phyloP scores from a whole-genome alignment of 2,888 invertebrate species.

The Holacanthella duospinosa region DNA sequence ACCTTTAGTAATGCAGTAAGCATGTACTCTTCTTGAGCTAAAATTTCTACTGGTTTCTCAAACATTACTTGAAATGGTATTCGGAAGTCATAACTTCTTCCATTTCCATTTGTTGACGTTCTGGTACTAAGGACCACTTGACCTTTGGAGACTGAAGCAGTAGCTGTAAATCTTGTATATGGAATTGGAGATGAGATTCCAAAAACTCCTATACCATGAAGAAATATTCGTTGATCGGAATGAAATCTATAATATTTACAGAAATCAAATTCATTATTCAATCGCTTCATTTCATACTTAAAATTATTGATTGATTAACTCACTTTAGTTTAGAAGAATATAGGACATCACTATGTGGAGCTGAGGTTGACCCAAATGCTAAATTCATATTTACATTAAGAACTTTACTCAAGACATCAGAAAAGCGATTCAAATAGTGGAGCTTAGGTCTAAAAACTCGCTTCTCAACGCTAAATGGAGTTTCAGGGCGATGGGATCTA shows the following conservation, averaged over 20 bases:
- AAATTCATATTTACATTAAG: slow-evolving; percentile 12
- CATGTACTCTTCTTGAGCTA: slow-evolving; percentile 66
- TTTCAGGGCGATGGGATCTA: slow-evolving; percentile 30
- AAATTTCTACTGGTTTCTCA: slow-evolving; percentile 70
- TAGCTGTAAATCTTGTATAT: slow-evolving; percentile 45
- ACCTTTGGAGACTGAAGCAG: slow-evolving; percentile 24
- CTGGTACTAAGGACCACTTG: slow-evolving; percentile 14
- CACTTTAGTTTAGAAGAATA: slow-evolving; percentile 7
- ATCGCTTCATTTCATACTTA: neutral
- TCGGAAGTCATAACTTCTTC: slow-evolving; percentile 33
- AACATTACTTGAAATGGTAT: slow-evolving; percentile 44
- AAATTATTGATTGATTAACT: neutral
- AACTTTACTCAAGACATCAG: slow-evolving; percentile 35
- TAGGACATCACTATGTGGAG: neutral
- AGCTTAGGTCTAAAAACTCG: slow-evolving; percentile 34
- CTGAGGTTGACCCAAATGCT: neutral
- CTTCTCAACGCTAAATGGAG: slow-evolving; percentile 30
- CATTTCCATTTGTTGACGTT: slow-evolving; percentile 26
- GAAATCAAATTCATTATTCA: too few relatives aligned
- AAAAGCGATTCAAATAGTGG: slow-evolving; percentile 31
- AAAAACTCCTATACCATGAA: slow-evolving; percentile 74
- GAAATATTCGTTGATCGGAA: slow-evolving; percentile 66
- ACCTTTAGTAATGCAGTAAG: slow-evolving; percentile 70
- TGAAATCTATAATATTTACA: slow-evolving; percentile 65
- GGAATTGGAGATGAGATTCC: slow-evolving; percentile 56